These are phyloP conservation scores for Phrynocephalus forsythii DNA, from an alignment of 2,797 vertebrate species.

Conservation along the genomic window DNA sequence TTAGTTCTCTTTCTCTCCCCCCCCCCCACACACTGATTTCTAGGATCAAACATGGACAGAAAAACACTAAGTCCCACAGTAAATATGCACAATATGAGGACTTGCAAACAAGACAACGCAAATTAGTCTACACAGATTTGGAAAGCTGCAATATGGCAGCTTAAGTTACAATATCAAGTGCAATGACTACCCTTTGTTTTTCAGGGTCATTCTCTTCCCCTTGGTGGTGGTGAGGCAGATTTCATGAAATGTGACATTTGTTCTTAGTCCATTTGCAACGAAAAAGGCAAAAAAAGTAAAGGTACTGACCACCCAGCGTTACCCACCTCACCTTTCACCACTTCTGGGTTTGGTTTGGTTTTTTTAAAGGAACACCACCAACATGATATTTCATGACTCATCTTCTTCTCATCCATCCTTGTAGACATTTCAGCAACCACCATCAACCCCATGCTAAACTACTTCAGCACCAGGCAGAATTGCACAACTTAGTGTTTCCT, in stretches of 20 bases:
- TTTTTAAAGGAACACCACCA: background rate
- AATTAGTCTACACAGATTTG: no score
- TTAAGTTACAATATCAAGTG: background rate
- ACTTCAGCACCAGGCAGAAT: background rate
- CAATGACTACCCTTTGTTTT: background rate
- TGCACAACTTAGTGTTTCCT: background rate
- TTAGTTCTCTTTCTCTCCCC: no score
- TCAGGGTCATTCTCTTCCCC: background rate
- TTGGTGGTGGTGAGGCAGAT: background rate
- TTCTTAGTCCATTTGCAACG: background rate
- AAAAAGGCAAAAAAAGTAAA: background rate
- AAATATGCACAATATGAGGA: no score
- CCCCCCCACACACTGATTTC: no score
- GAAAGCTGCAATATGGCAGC: no score
- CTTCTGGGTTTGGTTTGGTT: no score
- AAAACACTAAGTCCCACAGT: no score
- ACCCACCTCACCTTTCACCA: background rate
- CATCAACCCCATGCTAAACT: background rate
- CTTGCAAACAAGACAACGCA: no score
- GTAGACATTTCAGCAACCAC: slow-evolving; percentile 21
- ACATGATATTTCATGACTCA: slow-evolving; percentile 53
- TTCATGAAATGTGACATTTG: background rate
- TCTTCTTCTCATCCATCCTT: slow-evolving; percentile 54
- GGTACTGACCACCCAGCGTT: background rate
- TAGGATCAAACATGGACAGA: no score